Evolutionary conservation across 1,140 invertebrate genomes (phyloP).

Genomic region (Schlechtendalia chinensis): DNA sequence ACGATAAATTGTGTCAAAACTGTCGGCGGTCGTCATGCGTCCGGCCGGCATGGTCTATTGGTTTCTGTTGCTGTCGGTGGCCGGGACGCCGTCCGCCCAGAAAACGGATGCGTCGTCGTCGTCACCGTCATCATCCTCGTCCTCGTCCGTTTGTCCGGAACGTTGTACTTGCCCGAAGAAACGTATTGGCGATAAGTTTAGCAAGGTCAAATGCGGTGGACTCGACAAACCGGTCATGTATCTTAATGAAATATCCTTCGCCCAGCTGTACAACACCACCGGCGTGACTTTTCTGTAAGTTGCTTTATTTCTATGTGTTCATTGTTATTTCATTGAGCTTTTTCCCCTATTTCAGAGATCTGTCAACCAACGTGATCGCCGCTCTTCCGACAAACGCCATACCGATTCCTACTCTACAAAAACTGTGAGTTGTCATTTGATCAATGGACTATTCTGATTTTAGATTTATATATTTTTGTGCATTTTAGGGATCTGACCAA

Average conservation of each 20-base stretch:
- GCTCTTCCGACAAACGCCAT: constrained; percentile 50
- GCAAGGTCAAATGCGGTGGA: constrained; percentile 26
- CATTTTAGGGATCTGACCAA: constrained; percentile 52
- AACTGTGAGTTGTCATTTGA: constrained; percentile 51
- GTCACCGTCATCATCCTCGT: background rate
- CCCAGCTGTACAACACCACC: background rate
- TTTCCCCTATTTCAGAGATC: constrained; percentile 50
- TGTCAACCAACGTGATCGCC: constrained; percentile 52
- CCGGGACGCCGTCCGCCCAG: background rate
- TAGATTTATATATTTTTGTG: background rate
- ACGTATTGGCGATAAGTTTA: constrained; percentile 20
- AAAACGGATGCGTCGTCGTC: background rate
- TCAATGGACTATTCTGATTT: too few relatives aligned
- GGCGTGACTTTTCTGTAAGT: constrained; percentile 23
- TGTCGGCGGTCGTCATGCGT: background rate
- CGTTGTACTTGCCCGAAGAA: constrained; percentile 14
- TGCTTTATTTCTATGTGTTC: background rate
- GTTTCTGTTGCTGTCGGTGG: background rate
- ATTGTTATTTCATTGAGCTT: background rate
- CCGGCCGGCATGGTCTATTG: background rate
- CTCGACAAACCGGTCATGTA: constrained; percentile 27
- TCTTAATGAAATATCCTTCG: constrained; percentile 1
- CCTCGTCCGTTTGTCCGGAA: background rate
- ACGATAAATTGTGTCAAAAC: too few relatives aligned
- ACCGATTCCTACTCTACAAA: constrained; percentile 51